phyloP scores from a whole-genome alignment of 2,888 invertebrate species.

The Drepana falcataria region DNA sequence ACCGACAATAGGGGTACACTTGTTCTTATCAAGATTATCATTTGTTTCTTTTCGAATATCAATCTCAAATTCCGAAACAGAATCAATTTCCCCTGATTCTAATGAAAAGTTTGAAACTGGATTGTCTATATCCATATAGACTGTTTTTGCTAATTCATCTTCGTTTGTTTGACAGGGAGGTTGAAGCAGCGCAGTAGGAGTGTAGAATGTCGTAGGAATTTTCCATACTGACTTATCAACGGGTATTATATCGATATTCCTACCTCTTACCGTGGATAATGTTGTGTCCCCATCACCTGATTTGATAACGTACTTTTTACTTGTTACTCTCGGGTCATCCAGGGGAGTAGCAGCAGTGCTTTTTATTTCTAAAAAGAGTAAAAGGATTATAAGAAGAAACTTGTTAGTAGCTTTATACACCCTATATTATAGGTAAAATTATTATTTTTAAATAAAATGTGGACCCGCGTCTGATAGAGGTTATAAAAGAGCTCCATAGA shows the following conservation, averaged over 20 bases:
- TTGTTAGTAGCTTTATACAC: too few relatives aligned
- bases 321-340: slow-evolving; percentile 54
- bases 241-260: slow-evolving; percentile 37
- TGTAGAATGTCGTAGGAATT: slow-evolving; percentile 18
- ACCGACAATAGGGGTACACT: background rate
- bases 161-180: slow-evolving; percentile 8
- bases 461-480: too few relatives aligned
- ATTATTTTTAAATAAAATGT: too few relatives aligned
- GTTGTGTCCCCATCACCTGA: slow-evolving; percentile 30
- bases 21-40: slow-evolving; percentile 1
- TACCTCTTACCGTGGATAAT: slow-evolving; percentile 33
- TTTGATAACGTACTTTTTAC: slow-evolving; percentile 43
- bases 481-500: too few relatives aligned
- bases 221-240: slow-evolving; percentile 39
- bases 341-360: slow-evolving; percentile 32
- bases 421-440: too few relatives aligned
- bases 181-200: slow-evolving; percentile 39
- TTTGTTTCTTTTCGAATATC: slow-evolving; percentile 5
- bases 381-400: slow-evolving; percentile 1
- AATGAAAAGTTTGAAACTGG: slow-evolving; percentile 27
- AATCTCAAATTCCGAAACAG: slow-evolving; percentile 10
- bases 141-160: slow-evolving; percentile 29
- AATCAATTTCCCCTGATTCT: slow-evolving; percentile 39
- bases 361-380: slow-evolving; percentile 51
- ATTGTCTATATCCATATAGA: slow-evolving; percentile 41